phyloP scores from a whole-genome alignment of 2,888 invertebrate genomes.

The Drosophila leonis region DNA sequence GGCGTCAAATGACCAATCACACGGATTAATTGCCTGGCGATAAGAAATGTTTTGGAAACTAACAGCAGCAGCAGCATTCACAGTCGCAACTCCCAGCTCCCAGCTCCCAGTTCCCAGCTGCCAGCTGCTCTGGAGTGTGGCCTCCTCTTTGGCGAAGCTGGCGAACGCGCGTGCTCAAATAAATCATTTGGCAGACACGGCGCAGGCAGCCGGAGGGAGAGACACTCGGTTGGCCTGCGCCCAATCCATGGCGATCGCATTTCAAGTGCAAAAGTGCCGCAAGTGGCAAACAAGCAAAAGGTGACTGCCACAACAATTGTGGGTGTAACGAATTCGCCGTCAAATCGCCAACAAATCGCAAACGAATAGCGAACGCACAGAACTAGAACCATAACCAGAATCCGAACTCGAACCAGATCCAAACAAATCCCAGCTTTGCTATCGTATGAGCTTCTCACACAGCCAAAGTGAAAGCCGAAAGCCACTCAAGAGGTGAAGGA shows the following conservation, averaged over 20 bases:
- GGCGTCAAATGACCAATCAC: constrained; percentile 74
- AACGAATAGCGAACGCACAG: constrained; percentile 55
- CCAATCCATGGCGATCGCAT: constrained; percentile 74
- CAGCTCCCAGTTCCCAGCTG: constrained; percentile 16
- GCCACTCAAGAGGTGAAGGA: background rate
- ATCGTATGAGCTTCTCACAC: constrained; percentile 69
- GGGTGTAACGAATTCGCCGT: constrained; percentile 82
- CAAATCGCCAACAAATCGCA: constrained; percentile 62
- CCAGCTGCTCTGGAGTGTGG: constrained; percentile 47
- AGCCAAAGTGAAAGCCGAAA: constrained; percentile 61
- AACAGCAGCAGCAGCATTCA: constrained; percentile 32
- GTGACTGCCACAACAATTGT: constrained; percentile 78
- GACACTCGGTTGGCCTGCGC: constrained; percentile 22
- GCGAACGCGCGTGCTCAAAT: constrained; percentile 84
- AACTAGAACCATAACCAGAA: constrained; percentile 6
- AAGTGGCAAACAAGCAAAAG: constrained; percentile 62
- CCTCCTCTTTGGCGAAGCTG: constrained; percentile 21
- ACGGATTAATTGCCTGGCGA: constrained; percentile 70
- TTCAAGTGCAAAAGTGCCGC: constrained; percentile 83
- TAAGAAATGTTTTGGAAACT: constrained; percentile 50
- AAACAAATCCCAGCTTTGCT: constrained; percentile 13
- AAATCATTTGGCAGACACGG: constrained; percentile 81
- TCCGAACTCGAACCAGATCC: constrained; percentile 5
- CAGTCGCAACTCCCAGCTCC: constrained; percentile 1
- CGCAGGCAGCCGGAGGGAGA: constrained; percentile 41